phyloP scores from a whole-genome alignment of 2,113 vertebrate genomes.

The Serilophus lunatus region DNA sequence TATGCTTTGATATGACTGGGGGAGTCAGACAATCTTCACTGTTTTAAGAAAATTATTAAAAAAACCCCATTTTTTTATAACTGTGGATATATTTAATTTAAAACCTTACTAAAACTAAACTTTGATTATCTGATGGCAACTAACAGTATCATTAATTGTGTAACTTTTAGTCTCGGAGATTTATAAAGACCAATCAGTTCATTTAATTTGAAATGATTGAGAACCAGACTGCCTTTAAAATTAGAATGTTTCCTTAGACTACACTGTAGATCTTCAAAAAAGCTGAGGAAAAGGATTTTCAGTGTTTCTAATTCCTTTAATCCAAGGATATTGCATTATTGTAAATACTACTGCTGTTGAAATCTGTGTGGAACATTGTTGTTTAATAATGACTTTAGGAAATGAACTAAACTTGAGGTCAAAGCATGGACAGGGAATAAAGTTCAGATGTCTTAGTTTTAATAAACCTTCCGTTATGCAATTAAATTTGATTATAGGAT shows the following conservation, averaged over 20 bases:
- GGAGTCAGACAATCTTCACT: background rate
- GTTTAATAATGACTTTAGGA: constrained; percentile 36
- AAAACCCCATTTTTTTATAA: background rate
- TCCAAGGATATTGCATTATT: background rate
- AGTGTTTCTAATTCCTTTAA: constrained; percentile 32
- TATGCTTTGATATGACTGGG: background rate
- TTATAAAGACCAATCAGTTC: background rate
- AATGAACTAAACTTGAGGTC: constrained; percentile 17
- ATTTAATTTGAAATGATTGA: background rate
- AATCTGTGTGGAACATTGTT: background rate
- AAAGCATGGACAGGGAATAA: background rate
- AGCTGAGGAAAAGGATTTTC: background rate
- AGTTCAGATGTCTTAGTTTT: constrained; percentile 12
- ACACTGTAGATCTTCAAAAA: background rate
- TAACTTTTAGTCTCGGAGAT: background rate
- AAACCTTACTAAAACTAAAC: background rate
- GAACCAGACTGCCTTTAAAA: background rate
- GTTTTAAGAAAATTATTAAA: background rate
- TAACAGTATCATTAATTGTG: background rate
- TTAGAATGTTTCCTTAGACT: background rate
- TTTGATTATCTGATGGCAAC: background rate
- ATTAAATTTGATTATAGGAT: constrained; percentile 14
- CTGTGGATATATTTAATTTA: background rate
- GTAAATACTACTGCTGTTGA: constrained; percentile 1
- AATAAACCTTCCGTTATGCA: constrained; percentile 14